Evolutionary conservation across 2,113 vertebrate species (phyloP), one percentile per base, ranked within the genome.

Genomic region (Raphicerus campestris): DNA sequence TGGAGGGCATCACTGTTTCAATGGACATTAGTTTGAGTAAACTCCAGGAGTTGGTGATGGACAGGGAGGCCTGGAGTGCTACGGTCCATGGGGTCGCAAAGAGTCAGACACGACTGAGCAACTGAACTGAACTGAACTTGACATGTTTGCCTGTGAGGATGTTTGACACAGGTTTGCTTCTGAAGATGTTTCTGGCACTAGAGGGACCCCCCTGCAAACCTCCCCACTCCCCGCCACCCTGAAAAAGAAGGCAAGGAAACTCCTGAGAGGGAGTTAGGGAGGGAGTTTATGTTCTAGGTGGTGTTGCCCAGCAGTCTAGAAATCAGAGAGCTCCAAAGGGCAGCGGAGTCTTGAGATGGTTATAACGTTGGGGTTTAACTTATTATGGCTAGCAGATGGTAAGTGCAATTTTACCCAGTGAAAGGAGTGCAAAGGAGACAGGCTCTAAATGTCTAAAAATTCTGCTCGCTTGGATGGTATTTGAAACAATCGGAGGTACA

Each of bases 161-260:
- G 60, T 10, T n/a, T 51, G 81, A 78, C 1, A 13, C 4, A 1
- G 11, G 63, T 70, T 70, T 70, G 42, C 35, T 2, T 16, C 16
- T 1, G 2, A 87, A 19, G 39, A 53, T 20, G 53, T 10, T 35
- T 53, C 75, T 78, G 39, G 26, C 14, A 78, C 39, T 45, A 28
- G 6, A 7, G 24, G 6, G 24, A 45, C 24, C 24, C 66, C n/a
- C 10, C n/a, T 73, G n/a, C 66, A 73, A 73, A 3, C 66, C 19
- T 70, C 24, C 42, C 42, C 14, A 16, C 26, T 47, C 24, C 15
- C 7, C 0, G 1, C 42, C 75, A 45, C 35, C 32, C 51, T 0
- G 1, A 45, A 49, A 55, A 39, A 45, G 6, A 11, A n/a, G 11
- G 3, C 28, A 60, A 24, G 66, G 26, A 60, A 55, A 26, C 15